Conservation (phyloP, 2,888 invertebrate species). For the Drosophila rubida region DNA sequence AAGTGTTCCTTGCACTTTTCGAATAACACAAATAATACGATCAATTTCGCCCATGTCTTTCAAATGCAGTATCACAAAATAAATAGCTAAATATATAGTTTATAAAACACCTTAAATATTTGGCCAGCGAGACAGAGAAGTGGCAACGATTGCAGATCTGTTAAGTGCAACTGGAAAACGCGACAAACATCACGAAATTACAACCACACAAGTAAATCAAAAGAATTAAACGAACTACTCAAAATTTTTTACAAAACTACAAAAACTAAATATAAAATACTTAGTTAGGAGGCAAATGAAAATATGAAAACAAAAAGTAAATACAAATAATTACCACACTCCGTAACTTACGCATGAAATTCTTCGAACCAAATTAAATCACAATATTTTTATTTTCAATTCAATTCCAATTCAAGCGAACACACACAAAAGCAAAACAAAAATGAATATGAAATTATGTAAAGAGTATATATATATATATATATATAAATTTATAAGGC, state of each 20-base stretch:
- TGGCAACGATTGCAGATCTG: slow-evolving; percentile 14
- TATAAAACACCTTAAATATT: slow-evolving; percentile 30
- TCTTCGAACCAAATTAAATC: slow-evolving; percentile 37
- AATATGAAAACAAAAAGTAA: no score
- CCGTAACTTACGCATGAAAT: slow-evolving; percentile 34
- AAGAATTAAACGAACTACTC: slow-evolving; percentile 51
- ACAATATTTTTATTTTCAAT: slow-evolving; percentile 39
- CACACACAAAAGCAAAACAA: neutral
- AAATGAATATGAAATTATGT: slow-evolving; percentile 15
- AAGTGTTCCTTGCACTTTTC: slow-evolving; percentile 52
- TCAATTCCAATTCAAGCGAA: slow-evolving; percentile 40
- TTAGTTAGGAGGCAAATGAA: slow-evolving; percentile 47
- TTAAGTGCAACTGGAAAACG: slow-evolving; percentile 7
- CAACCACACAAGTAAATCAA: slow-evolving; percentile 10
- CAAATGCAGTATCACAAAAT: slow-evolving; percentile 66
- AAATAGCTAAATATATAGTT: slow-evolving; percentile 47
- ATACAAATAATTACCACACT: slow-evolving; percentile 34
- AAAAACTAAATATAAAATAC: slow-evolving; percentile 33
- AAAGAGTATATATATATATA: slow-evolving; percentile 11
- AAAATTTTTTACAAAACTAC: slow-evolving; percentile 55
- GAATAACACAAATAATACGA: slow-evolving; percentile 50
- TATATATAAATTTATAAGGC: slow-evolving; percentile 30
- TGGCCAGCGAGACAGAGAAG: slow-evolving; percentile 21
- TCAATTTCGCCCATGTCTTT: slow-evolving; percentile 19
- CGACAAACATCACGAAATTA: slow-evolving; percentile 35